A percentile compares a stretch with the other conserved stretches of the same genome.
Conservation (phyloP, 2,113 vertebrate genomes). For the Albula goreensis region DNA sequence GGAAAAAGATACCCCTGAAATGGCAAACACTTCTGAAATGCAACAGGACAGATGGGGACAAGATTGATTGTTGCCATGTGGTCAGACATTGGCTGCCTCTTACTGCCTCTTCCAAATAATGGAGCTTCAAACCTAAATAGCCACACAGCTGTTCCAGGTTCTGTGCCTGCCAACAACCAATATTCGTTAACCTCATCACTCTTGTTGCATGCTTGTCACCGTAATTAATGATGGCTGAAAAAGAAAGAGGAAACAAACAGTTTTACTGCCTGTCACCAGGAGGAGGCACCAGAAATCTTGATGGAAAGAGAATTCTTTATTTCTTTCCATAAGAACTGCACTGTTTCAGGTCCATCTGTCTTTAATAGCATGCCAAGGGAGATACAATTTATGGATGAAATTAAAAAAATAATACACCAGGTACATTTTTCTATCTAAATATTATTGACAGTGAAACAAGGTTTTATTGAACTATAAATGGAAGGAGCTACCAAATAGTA, state of each 20-base stretch:
- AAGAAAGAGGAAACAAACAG: neutral
- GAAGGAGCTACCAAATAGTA: too few species aligned
- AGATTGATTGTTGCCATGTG: neutral
- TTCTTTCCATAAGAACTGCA: neutral
- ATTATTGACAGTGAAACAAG: too few species aligned
- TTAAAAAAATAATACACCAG: too few species aligned
- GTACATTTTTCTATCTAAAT: too few species aligned
- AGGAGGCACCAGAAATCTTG: neutral
- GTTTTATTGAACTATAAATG: too few species aligned
- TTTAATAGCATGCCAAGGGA: too few species aligned
- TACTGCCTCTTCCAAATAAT: neutral
- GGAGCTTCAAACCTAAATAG: neutral
- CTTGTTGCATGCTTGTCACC: neutral
- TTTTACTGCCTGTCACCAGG: neutral
- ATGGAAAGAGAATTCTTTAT: neutral
- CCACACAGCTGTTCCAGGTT: constrained; percentile 8
- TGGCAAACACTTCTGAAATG: neutral
- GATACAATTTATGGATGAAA: too few species aligned
- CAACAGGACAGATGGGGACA: neutral
- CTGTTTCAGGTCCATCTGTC: neutral
- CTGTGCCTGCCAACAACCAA: neutral
- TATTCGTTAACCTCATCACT: neutral
- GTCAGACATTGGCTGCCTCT: neutral
- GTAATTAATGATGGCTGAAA: neutral
- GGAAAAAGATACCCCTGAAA: neutral